A percentile compares a stretch with the other conserved stretches of the same genome.
phyloP scores from a whole-genome alignment of 2,888 invertebrate species.

The Hyles lineata region DNA sequence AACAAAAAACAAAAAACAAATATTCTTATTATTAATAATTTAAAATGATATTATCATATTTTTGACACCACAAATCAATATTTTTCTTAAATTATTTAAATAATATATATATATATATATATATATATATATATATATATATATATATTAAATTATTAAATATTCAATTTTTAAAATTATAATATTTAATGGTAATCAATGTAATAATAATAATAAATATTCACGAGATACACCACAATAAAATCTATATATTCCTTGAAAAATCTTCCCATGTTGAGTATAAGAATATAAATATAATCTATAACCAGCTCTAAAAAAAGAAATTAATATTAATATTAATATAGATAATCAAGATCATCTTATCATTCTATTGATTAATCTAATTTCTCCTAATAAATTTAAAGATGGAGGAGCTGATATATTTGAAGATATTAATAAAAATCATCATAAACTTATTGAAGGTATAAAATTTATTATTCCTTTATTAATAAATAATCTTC shows the following conservation, averaged over 20 bases:
- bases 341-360: conserved; percentile 79
- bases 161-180: conserved; percentile 84
- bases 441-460: conserved; percentile 86
- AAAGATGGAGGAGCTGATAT: conserved; percentile 88
- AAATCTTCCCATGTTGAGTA: conserved; percentile 86
- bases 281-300: conserved; percentile 87
- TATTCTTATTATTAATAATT: conserved; percentile 66
- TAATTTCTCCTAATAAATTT: conserved; percentile 88
- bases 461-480: conserved; percentile 86
- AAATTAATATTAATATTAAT: conserved; percentile 82
- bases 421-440: conserved; percentile 87
- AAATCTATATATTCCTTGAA: conserved; percentile 79
- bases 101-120: too few species aligned
- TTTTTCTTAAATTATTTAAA: conserved; percentile 88
- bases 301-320: conserved; percentile 88
- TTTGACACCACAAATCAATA: conserved; percentile 88
- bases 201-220: conserved; percentile 86
- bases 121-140: too few species aligned
- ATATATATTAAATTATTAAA: conserved; percentile 77
- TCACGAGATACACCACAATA: conserved; percentile 79
- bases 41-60: conserved; percentile 82
- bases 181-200: conserved; percentile 87
- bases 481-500: conserved; percentile 87
- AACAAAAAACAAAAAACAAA: conserved; percentile 82
- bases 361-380: conserved; percentile 85